Conservation (phyloP, 2,113 vertebrate genomes). For the Rallus limicola region DNA sequence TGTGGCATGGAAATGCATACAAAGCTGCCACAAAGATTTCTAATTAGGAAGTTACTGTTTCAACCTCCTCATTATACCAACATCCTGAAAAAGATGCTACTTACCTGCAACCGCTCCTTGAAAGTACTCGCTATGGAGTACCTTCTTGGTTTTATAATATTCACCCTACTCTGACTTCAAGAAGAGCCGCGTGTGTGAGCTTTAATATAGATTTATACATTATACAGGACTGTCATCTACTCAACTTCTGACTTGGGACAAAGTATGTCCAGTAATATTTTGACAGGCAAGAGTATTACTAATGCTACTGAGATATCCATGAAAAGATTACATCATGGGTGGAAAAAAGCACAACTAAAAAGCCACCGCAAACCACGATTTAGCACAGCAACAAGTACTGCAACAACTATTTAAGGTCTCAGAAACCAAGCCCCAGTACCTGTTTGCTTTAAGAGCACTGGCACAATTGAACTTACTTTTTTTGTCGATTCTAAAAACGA, state of each 20-base stretch:
- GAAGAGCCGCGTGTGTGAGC: not conserved
- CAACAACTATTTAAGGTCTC: not conserved
- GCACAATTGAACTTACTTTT: not conserved
- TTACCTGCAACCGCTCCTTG: constrained; percentile 6
- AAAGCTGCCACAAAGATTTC: not conserved
- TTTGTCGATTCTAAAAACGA: not conserved
- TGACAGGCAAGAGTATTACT: not conserved
- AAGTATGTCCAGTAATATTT: not conserved
- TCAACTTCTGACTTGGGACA: not conserved
- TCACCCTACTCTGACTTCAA: not conserved
- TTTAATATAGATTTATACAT: not conserved
- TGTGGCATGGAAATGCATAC: not conserved
- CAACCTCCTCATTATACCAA: not conserved
- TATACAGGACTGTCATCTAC: not conserved
- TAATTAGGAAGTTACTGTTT: not conserved
- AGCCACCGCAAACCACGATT: not conserved
- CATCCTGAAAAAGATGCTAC: not conserved
- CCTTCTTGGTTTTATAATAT: not conserved
- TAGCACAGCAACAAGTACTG: not conserved
- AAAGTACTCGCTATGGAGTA: not conserved
- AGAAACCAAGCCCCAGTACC: not conserved
- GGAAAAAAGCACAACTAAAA: not conserved
- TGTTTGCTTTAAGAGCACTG: not conserved
- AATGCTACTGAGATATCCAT: not conserved
- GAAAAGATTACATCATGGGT: not conserved